These are phyloP conservation scores for Apocrypta bakeri DNA, from an alignment of 1,140 invertebrate genomes.

Conservation along the genomic window DNA sequence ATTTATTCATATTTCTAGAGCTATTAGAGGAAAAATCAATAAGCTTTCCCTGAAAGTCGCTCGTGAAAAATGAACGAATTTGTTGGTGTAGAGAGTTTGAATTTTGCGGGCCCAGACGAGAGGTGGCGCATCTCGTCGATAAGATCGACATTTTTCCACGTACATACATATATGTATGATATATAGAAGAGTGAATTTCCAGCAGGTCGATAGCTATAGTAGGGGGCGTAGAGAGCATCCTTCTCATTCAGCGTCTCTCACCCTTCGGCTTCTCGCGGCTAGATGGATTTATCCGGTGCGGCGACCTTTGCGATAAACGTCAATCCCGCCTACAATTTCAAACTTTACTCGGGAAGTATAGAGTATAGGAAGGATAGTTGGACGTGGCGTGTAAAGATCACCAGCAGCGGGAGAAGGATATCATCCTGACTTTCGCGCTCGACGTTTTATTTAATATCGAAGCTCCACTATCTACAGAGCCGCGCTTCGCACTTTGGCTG, in stretches of 20 bases:
- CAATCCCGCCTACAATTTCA: conserved; percentile 44
- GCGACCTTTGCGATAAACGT: conserved; percentile 35
- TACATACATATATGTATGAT: no score
- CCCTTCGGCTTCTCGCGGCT: background rate
- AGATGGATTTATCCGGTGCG: conserved; percentile 16
- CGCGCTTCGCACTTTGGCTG: background rate
- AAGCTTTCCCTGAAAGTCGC: no score
- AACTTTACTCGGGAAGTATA: conserved; percentile 38
- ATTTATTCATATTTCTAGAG: background rate
- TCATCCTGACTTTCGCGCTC: background rate
- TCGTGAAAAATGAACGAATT: background rate
- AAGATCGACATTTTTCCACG: conserved; percentile 17
- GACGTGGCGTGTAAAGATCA: background rate
- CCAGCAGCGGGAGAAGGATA: conserved; percentile 4
- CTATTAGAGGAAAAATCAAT: no score
- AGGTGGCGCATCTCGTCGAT: background rate
- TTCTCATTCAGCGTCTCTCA: background rate
- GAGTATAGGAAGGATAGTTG: background rate
- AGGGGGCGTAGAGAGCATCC: background rate
- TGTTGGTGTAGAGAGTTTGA: background rate
- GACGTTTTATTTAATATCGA: conserved; percentile 6
- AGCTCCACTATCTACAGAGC: background rate
- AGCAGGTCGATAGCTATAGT: background rate
- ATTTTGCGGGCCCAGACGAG: background rate
- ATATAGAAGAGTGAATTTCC: conserved; percentile 4